Evolutionary conservation across 2,113 vertebrate genomes (phyloP).

Genomic region (Archilochus colubris): DNA sequence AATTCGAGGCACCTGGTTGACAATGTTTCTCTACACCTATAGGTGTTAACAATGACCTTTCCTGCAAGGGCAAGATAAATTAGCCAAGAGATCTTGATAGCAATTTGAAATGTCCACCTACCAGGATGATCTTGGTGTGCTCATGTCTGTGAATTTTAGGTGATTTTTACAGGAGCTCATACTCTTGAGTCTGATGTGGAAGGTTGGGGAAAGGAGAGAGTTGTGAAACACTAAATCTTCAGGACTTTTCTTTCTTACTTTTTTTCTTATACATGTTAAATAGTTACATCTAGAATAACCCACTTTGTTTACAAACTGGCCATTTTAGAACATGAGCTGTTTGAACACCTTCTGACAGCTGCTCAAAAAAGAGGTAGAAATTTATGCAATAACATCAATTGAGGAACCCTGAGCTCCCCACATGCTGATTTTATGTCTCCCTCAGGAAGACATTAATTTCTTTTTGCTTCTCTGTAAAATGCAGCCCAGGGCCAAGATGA

Average conservation of each 20-base stretch:
- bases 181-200: background rate
- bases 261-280: background rate
- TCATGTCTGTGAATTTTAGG: conserved; percentile 20
- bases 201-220: background rate
- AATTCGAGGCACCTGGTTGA: too few species aligned
- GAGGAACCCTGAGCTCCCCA: background rate
- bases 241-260: too few species aligned
- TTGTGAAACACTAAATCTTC: background rate
- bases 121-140: background rate
- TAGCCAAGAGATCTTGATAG: background rate
- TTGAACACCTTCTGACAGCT: background rate
- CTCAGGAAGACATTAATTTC: background rate
- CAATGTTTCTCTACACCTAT: too few species aligned
- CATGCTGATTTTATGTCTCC: background rate
- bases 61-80: conserved; percentile 17
- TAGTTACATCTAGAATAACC: background rate
- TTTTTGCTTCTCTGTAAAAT: background rate
- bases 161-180: background rate
- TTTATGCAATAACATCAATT: background rate
- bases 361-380: background rate
- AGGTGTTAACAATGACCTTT: background rate
- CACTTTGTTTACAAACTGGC: background rate
- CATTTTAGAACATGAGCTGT: background rate
- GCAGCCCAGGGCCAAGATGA: background rate
- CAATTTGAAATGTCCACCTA: background rate